These are phyloP conservation scores for Myripristis murdjan DNA, from an alignment of 2,797 vertebrate genomes.

Conservation along the genomic window DNA sequence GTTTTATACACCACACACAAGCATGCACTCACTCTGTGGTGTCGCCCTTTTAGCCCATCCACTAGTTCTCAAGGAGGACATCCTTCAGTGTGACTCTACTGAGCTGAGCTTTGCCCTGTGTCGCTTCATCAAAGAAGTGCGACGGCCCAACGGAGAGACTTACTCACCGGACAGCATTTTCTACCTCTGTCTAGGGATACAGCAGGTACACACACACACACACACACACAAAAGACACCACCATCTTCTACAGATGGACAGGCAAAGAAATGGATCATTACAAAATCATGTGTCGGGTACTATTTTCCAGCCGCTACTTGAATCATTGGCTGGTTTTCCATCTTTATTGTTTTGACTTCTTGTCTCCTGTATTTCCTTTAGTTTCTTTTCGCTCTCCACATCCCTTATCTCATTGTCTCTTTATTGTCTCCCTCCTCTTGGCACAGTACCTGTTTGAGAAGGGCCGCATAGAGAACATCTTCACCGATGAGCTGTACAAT, in stretches of 20 bases:
- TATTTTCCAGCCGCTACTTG: background rate
- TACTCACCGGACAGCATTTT: slow-evolving; percentile 97
- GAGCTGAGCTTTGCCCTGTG: slow-evolving; percentile 94
- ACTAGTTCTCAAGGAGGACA: slow-evolving; percentile 91
- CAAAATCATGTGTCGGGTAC: no score
- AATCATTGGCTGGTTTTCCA: background rate
- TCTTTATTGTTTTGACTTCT: background rate
- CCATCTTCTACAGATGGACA: background rate
- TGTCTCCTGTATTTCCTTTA: background rate
- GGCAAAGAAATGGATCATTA: background rate
- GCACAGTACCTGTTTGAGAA: slow-evolving; percentile 95
- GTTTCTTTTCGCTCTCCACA: background rate
- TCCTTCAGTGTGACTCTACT: slow-evolving; percentile 92
- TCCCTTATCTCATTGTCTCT: background rate
- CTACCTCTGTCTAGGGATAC: slow-evolving; percentile 98
- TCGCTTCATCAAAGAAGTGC: slow-evolving; percentile 94
- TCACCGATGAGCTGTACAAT: slow-evolving; percentile 94
- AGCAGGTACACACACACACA: slow-evolving; percentile 88
- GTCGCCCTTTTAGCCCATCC: slow-evolving; percentile 76
- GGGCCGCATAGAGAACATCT: slow-evolving; percentile 98
- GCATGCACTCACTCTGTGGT: no score
- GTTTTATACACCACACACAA: no score
- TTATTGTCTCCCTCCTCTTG: slow-evolving; percentile 17
- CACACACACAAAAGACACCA: background rate
- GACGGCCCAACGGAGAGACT: slow-evolving; percentile 92